These are phyloP conservation scores for Therioaphis trifolii DNA, from an alignment of 2,888 invertebrate species.

Conservation along the genomic window DNA sequence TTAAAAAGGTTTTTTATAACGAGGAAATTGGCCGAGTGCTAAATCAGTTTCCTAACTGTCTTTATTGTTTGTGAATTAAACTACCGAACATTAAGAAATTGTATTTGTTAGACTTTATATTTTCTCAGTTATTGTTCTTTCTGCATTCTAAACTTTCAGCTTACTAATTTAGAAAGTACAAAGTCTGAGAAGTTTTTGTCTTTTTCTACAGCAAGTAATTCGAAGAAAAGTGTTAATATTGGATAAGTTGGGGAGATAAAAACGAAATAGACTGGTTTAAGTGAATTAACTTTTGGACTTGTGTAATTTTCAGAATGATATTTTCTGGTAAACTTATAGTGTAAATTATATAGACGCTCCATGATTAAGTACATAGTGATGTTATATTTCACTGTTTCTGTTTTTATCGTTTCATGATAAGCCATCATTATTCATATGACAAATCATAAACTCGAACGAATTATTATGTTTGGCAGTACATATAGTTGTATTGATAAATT, in stretches of 20 bases:
- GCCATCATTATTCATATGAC: too few relatives aligned
- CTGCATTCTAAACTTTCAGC: slow-evolving; percentile 11
- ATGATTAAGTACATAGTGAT: too few relatives aligned
- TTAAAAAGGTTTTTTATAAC: slow-evolving; percentile 36
- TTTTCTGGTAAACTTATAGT: too few relatives aligned
- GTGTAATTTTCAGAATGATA: neutral
- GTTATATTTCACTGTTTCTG: too few relatives aligned
- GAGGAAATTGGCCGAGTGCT: slow-evolving; percentile 24
- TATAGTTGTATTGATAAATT: too few relatives aligned
- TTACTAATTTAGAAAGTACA: slow-evolving; percentile 41
- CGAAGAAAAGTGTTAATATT: slow-evolving; percentile 3
- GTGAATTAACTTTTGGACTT: slow-evolving; percentile 26
- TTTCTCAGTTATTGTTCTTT: slow-evolving; percentile 20
- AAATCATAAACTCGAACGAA: too few relatives aligned
- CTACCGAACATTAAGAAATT: slow-evolving; percentile 41
- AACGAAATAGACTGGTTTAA: slow-evolving; percentile 17
- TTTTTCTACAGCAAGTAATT: slow-evolving; percentile 28
- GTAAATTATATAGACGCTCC: too few relatives aligned
- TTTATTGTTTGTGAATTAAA: slow-evolving; percentile 39
- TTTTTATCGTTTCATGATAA: too few relatives aligned
- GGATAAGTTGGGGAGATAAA: slow-evolving; percentile 16
- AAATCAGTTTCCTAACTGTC: slow-evolving; percentile 37
- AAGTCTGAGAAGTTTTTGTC: slow-evolving; percentile 21
- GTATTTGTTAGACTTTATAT: slow-evolving; percentile 9
- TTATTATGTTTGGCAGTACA: too few relatives aligned